Base-by-base conservation (phyloP, 2,797 vertebrate genomes). In the Phoxinus dragarum region DNA sequence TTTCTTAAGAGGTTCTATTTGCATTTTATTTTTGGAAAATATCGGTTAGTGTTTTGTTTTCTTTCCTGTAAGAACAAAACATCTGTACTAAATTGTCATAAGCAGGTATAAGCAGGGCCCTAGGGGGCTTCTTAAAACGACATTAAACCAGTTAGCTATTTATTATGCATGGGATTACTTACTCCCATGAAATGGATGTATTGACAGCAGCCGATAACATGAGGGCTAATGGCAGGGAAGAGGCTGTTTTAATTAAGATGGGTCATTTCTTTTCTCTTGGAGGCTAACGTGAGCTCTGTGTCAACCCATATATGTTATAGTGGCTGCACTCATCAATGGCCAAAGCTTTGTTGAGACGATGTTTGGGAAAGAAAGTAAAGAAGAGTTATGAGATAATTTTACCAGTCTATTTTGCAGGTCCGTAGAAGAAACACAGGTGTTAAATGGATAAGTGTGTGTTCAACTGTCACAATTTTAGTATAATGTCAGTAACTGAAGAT, bases 81-180 rank as follows among this genome's bases (percentile, higher is more conserved):
- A 9, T 71, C 34, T 68, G 64, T 80, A 31, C 61, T 69, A 6
- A 74, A 66, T 59, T 81, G 21, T 84, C 36, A 86, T 72, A 47
- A n/a, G 76, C 42, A 42, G 23, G 44, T 75, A 76, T 68, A 34
- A 71, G 38, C 36, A 66, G 38, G 12, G 23, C 68, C 72, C 64
- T 59, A 47, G 61, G 81, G 81, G 89, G 67, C 76, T 81, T 68
- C 34, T 67, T 84, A 73, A 86, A 87, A 79, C 82, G 72, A 54
- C 79, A 86, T 82, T 73, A 72, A 82, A 49, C 71, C 74, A 86
- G 68, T 77, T 74, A 40, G 54, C 66, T 49, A 88, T 89, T 84
- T 78, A 87, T 86, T 84, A 89, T 90, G 83, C 87, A 89, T 82
- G 59, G 36, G 80, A 61, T 85, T n/a, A 76, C 86, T 79, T 81